Conservation (phyloP, 2,888 invertebrate species). For the Schrankia costaestrigalis region DNA sequence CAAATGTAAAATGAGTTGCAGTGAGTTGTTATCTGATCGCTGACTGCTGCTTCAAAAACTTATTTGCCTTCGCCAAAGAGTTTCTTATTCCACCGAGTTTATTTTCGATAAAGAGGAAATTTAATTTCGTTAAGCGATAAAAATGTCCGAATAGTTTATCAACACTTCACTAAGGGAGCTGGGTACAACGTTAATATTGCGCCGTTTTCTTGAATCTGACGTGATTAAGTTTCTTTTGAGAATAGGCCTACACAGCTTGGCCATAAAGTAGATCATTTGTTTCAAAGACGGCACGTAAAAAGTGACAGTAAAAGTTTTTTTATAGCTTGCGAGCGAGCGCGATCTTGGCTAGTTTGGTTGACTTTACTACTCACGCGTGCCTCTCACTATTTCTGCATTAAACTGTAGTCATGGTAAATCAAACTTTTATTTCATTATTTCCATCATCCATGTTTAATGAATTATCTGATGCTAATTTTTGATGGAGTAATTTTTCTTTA, state of each 20-base stretch:
- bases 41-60: constrained; percentile 39
- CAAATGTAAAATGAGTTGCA: constrained; percentile 30
- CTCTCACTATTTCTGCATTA: constrained; percentile 28
- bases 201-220: constrained; percentile 21
- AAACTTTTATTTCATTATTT: no score
- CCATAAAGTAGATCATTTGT: constrained; percentile 55
- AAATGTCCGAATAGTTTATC: constrained; percentile 29
- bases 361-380: constrained; percentile 20
- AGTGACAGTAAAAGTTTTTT: constrained; percentile 69
- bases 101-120: constrained; percentile 30
- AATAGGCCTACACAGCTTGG: constrained; percentile 37
- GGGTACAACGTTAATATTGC: constrained; percentile 17
- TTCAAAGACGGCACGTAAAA: constrained; percentile 60
- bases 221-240: constrained; percentile 44
- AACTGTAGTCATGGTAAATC: no score
- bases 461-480: no score
- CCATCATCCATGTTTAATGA: no score
- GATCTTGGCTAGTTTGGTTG: constrained; percentile 22
- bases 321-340: no score
- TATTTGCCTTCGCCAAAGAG: constrained; percentile 41
- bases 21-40: constrained; percentile 50
- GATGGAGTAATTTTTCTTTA: no score
- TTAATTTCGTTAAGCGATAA: constrained; percentile 33
- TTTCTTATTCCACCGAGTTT: constrained; percentile 25
- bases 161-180: constrained; percentile 18